These are phyloP conservation scores for Myotis brandtii DNA, from an alignment of 2,113 vertebrate species.

Conservation along the genomic window DNA sequence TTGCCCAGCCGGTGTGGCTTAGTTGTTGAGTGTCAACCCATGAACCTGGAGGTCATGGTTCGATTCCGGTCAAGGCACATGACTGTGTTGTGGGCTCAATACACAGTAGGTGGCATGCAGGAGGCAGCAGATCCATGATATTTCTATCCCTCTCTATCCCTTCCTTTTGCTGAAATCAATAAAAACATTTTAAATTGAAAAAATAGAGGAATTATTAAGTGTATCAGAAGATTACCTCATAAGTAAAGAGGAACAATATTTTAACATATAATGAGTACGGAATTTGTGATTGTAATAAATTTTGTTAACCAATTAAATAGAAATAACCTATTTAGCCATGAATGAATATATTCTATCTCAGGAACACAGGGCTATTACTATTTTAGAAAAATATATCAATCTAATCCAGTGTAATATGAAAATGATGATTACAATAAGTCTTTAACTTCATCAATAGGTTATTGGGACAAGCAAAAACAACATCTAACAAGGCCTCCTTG, in stretches of 20 bases:
- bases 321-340: neutral
- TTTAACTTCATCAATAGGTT: neutral
- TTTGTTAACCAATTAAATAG: conserved; percentile 20
- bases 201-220: neutral
- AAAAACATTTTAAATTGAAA: too few relatives aligned
- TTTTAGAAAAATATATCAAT: neutral
- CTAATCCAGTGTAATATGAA: neutral
- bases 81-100: too few relatives aligned
- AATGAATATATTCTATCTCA: neutral
- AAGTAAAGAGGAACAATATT: neutral
- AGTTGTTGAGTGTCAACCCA: too few relatives aligned
- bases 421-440: neutral
- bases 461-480: neutral
- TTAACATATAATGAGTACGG: neutral
- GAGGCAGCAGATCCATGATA: too few relatives aligned
- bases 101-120: too few relatives aligned
- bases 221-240: neutral
- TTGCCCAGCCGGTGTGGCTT: too few relatives aligned
- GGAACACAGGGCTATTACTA: neutral
- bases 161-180: too few relatives aligned
- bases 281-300: neutral
- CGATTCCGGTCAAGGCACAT: too few relatives aligned
- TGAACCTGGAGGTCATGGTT: too few relatives aligned
- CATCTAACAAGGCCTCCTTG: neutral
- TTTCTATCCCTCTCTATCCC: too few relatives aligned